Evolutionary conservation across 2,797 vertebrate species (phyloP).

Genomic region (Sebastes alutus): DNA sequence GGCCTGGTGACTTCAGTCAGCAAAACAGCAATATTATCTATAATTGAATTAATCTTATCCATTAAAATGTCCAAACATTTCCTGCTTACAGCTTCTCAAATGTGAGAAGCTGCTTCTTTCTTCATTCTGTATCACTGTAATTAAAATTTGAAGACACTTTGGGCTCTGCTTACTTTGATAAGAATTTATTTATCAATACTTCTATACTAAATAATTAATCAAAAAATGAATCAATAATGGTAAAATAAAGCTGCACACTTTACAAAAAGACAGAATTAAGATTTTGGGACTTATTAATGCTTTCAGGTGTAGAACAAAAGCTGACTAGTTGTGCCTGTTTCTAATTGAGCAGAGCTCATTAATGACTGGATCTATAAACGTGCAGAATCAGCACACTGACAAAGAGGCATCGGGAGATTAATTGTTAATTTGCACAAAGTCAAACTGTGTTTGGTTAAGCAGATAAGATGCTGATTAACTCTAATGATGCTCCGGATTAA

Average conservation of each 20-base stretch:
- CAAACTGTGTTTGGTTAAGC: not conserved
- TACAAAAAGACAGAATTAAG: not conserved
- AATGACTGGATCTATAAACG: not conserved
- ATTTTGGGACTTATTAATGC: not conserved
- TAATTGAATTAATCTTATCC: not conserved
- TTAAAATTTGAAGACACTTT: not conserved
- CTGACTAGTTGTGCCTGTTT: not conserved
- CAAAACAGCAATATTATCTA: not conserved
- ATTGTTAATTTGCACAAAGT: not conserved
- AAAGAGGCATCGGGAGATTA: not conserved
- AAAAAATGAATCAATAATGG: not conserved
- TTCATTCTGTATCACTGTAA: not conserved
- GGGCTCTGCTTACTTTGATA: not conserved
- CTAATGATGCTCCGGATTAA: not conserved
- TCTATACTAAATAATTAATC: not conserved
- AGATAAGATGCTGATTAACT: conserved; percentile 3
- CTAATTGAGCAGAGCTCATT: not conserved
- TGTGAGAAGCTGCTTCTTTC: not conserved
- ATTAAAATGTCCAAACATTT: not conserved
- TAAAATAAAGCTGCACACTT: accelerated
- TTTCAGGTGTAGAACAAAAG: not conserved
- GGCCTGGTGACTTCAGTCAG: not conserved
- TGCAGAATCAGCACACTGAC: not conserved
- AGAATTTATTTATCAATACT: no score
- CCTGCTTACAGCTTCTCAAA: not conserved